Percentiles rank a stretch among this genome's conserved stretches.
These are phyloP conservation scores for Rhinogobio ventralis DNA, from an alignment of 2,797 vertebrate genomes.

Conservation along the genomic window DNA sequence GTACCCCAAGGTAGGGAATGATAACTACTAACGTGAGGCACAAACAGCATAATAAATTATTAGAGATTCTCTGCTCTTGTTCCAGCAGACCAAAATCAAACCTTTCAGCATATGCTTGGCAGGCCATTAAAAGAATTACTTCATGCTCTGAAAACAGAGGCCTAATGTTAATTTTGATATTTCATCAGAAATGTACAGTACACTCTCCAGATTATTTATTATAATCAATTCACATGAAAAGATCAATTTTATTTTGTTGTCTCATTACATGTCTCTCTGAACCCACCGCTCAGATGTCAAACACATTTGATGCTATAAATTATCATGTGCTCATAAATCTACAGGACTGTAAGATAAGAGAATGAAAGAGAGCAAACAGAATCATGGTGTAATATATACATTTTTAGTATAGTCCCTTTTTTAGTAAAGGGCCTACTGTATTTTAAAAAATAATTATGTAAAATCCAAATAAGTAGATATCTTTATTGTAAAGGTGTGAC, in stretches of 20 bases:
- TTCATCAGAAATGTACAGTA: conserved; percentile 64
- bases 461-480: too few species aligned
- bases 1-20: conserved; percentile 83
- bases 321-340: background rate
- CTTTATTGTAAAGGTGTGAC: too few species aligned
- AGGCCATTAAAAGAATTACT: conserved; percentile 85
- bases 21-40: conserved; percentile 78
- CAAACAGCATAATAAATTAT: conserved; percentile 86
- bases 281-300: background rate
- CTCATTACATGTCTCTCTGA: background rate
- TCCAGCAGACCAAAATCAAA: conserved; percentile 78
- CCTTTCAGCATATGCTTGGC: conserved; percentile 75
- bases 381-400: too few species aligned
- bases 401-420: too few species aligned
- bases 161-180: conserved; percentile 76
- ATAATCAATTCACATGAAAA: background rate
- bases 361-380: background rate
- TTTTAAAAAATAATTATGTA: too few species aligned
- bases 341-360: background rate
- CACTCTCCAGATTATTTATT: conserved; percentile 53
- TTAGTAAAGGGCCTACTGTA: too few species aligned
- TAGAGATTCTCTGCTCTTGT: conserved; percentile 67
- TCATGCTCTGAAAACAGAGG: conserved; percentile 76
- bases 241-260: background rate
- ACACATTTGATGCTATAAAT: too few species aligned